Evolutionary conservation across 2,113 vertebrate genomes (phyloP), one percentile per base, ranked within the genome.

Genomic region (Chiloscyllium plagiosum): DNA sequence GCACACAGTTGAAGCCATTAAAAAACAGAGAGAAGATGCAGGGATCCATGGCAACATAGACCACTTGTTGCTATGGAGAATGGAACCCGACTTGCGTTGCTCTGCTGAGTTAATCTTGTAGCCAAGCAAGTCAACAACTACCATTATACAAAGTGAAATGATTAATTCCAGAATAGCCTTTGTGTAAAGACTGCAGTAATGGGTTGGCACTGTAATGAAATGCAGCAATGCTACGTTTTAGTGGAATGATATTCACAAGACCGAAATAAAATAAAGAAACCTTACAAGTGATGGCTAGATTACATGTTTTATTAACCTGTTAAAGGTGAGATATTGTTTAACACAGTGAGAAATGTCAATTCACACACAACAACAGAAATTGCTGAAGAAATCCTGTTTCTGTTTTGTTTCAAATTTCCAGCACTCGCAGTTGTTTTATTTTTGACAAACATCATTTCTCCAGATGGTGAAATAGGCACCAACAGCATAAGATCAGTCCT

Each of bases 21-120:
- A n/a, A 80, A 61, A n/a, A 15, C 76, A n/a, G 15, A 83, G 37
- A 83, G 37, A 83, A 42, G 42, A 19, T 83, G 37, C 80, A 83
- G 80, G 37, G 17, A 47, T 83, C 80, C 80, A 83, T 83, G 37
- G 37, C 80, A 83, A 83, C 80, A 20, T 6, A 6, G 80, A 17
- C 80, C 80, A 83, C 37, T 83, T 83, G 80, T 83, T 83, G 80
- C 80, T 83, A 83, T 83, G 80, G 80, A 7, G 37, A 83, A 83
- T 83, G 37, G 17, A 83, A 19, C 20, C 20, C 3, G 19, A 42
- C 37, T 47, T 42, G 19, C 42, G 19, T 42, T 83, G 80, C 37
- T 20, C n/a, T 1, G 5, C 17, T 42, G 80, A 42, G 80, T 83
- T 22, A 83, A 83, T 83, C 37, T 47, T 37, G 15, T 6, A 42